Conservation (phyloP, 2,888 invertebrate species). For the Anodontia alba region DNA sequence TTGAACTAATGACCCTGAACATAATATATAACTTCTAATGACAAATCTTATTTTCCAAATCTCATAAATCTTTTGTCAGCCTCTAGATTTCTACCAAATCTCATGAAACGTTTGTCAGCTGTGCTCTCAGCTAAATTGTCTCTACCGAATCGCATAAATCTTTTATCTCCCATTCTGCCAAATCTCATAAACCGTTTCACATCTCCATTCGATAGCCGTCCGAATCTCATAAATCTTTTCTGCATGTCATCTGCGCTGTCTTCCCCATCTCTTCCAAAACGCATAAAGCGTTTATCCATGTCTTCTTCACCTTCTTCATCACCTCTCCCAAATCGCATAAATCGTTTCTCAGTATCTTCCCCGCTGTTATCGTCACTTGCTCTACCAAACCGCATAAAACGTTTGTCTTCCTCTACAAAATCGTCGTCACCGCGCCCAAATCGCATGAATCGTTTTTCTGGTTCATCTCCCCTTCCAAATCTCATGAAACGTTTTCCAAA, state of each 20-base stretch:
- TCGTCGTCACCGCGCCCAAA: constrained; percentile 54
- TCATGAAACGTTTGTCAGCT: constrained; percentile 73
- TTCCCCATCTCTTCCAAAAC: constrained; percentile 62
- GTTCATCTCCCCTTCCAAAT: constrained; percentile 63
- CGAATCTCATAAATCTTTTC: constrained; percentile 71
- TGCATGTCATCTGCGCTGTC: constrained; percentile 48
- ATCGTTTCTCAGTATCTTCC: constrained; percentile 49
- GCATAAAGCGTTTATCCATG: constrained; percentile 74
- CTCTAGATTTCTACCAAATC: constrained; percentile 65
- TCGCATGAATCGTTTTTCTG: constrained; percentile 70
- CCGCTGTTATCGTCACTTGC: constrained; percentile 41
- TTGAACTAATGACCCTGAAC: not conserved
- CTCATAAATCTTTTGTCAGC: constrained; percentile 72
- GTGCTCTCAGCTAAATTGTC: constrained; percentile 42
- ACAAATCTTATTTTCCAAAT: constrained; percentile 52
- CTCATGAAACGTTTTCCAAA: constrained; percentile 69
- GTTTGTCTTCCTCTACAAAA: constrained; percentile 49
- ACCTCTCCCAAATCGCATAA: constrained; percentile 73
- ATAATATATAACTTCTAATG: not conserved
- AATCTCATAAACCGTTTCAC: constrained; percentile 70
- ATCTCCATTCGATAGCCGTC: constrained; percentile 36
- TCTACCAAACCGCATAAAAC: constrained; percentile 64
- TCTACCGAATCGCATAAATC: constrained; percentile 78
- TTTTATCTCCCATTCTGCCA: constrained; percentile 62
- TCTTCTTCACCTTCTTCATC: constrained; percentile 42